phyloP scores from a whole-genome alignment of 2,888 invertebrate species.

The Erebia ligea region DNA sequence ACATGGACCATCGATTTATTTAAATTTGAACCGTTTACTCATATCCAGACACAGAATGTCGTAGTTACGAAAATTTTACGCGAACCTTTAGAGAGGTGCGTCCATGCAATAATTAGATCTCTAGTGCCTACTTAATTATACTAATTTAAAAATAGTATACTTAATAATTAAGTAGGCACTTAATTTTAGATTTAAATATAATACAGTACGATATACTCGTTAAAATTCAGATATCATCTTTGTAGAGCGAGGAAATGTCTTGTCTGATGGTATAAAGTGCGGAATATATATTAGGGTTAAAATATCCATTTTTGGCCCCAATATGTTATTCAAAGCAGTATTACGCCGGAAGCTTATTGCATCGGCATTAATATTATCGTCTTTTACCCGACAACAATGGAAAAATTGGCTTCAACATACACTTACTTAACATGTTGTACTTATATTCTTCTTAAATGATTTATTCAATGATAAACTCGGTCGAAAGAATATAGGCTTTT shows the following conservation, averaged over 20 bases:
- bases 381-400: constrained; percentile 5
- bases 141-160: too few relatives aligned
- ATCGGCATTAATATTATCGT: constrained; percentile 9
- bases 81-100: too few relatives aligned
- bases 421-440: background rate
- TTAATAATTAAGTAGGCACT: too few relatives aligned
- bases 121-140: background rate
- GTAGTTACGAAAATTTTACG: too few relatives aligned
- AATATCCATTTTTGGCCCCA: constrained; percentile 19
- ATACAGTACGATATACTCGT: too few relatives aligned
- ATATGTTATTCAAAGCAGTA: background rate
- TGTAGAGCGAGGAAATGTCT: background rate
- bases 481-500: too few relatives aligned
- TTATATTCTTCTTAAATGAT: background rate
- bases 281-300: background rate
- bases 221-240: background rate
- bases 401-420: constrained; percentile 4
- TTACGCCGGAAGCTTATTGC: constrained; percentile 7
- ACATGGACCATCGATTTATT: too few relatives aligned
- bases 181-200: too few relatives aligned
- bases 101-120: too few relatives aligned
- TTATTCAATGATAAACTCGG: too few relatives aligned
- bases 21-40: too few relatives aligned
- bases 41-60: too few relatives aligned
- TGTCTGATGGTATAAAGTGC: background rate